phyloP scores from a whole-genome alignment of 2,888 invertebrate genomes.

The Andrena chrysosceles region DNA sequence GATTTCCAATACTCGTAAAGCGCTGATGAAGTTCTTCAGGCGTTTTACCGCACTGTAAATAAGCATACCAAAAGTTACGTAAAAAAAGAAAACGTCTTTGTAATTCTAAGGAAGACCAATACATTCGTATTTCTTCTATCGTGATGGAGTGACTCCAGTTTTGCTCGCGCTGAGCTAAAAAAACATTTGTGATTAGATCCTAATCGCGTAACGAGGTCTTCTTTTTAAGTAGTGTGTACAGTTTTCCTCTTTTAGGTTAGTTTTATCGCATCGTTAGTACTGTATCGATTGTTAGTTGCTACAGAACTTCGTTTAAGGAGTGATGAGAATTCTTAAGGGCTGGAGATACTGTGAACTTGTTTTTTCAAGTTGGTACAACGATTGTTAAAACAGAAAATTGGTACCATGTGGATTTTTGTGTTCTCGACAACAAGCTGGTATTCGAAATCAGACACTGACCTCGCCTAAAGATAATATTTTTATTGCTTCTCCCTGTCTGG shows the following conservation, averaged over 20 bases:
- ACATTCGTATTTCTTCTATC: background rate
- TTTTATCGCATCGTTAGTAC: background rate
- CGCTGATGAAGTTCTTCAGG: background rate
- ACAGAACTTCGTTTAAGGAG: background rate
- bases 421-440: conserved; percentile 11
- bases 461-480: background rate
- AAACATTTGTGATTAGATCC: background rate
- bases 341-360: background rate
- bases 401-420: background rate
- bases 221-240: background rate
- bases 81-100: background rate
- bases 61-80: background rate
- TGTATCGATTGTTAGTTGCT: background rate
- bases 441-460: background rate
- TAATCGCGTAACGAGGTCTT: background rate
- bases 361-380: background rate
- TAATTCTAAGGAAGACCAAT: background rate
- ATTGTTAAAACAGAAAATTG: background rate
- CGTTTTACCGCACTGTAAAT: background rate
- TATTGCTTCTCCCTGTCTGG: background rate
- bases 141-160: background rate
- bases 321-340: background rate
- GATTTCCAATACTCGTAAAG: background rate
- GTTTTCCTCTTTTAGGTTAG: background rate
- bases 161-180: background rate